phyloP scores from a whole-genome alignment of 92 coral and sea anemone genomes.

The Hydrozoanthus gracilis region DNA sequence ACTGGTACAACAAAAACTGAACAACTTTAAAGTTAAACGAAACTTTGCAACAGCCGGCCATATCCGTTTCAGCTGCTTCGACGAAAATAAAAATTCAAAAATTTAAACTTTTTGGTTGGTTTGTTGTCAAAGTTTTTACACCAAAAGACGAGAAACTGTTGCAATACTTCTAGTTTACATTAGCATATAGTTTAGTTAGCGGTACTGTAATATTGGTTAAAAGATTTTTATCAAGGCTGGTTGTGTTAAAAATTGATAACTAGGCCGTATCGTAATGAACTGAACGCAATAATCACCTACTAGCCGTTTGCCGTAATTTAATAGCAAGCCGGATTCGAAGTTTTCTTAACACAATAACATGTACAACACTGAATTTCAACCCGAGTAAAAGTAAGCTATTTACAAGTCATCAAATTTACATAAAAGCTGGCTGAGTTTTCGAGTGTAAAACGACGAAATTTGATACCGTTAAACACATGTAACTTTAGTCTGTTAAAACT shows the following conservation, averaged over 20 bases:
- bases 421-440: neutral
- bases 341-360: neutral
- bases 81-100: too few species aligned
- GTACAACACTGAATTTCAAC: neutral
- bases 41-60: neutral
- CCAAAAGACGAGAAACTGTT: neutral
- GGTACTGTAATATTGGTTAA: neutral
- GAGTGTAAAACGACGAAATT: neutral
- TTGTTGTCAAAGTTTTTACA: too few species aligned
- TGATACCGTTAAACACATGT: neutral
- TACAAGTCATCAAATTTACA: neutral
- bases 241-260: slow-evolving; percentile 7
- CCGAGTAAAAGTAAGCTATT: neutral
- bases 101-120: too few species aligned
- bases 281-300: neutral
- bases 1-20: neutral
- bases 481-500: slow-evolving; percentile 1
- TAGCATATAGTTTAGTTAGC: neutral
- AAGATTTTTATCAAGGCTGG: neutral
- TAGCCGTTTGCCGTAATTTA: neutral
- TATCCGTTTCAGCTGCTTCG: too few species aligned
- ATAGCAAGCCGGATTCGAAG: neutral
- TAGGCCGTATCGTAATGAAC: neutral
- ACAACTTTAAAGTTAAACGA: neutral
- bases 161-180: neutral